A percentile compares a stretch with the other conserved stretches of the same genome.
These are phyloP conservation scores for Lonchura striata DNA, from an alignment of 2,113 vertebrate species.

Conservation along the genomic window DNA sequence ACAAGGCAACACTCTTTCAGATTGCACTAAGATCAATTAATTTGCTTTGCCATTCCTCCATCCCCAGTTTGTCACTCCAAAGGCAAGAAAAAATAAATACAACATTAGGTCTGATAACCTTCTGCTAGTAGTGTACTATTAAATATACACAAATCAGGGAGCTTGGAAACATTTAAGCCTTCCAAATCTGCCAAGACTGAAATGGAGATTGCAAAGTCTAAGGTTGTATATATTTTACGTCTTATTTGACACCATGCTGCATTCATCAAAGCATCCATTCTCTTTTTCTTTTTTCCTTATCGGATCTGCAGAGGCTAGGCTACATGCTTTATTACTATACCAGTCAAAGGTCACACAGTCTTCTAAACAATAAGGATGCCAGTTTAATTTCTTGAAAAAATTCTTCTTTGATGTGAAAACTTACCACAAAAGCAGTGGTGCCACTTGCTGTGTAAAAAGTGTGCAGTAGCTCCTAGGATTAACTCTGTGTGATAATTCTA, in stretches of 20 bases:
- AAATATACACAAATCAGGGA: conserved; percentile 15
- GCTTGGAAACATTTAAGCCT: not conserved
- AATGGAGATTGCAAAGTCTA: not conserved
- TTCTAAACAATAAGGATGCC: not conserved
- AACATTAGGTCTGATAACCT: conserved; percentile 8
- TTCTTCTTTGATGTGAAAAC: not conserved
- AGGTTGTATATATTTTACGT: not conserved
- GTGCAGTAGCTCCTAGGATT: not conserved
- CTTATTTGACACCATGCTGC: not conserved
- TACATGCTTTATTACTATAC: not conserved
- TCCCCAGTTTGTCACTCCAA: not conserved
- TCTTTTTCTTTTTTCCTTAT: not conserved
- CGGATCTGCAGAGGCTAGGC: not conserved
- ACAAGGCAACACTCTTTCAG: not conserved
- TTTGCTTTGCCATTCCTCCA: not conserved
- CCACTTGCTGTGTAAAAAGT: not conserved
- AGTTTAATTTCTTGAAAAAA: not conserved
- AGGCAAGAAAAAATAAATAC: not conserved
- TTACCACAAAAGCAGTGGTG: not conserved
- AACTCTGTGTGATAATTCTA: not conserved
- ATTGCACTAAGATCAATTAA: not conserved
- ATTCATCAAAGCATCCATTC: not conserved
- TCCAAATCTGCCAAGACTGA: conserved; percentile 10
- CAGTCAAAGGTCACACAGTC: not conserved
- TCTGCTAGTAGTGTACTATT: not conserved